phyloP scores from a whole-genome alignment of 2,113 vertebrate genomes.

The Herpetotheres cachinnans region DNA sequence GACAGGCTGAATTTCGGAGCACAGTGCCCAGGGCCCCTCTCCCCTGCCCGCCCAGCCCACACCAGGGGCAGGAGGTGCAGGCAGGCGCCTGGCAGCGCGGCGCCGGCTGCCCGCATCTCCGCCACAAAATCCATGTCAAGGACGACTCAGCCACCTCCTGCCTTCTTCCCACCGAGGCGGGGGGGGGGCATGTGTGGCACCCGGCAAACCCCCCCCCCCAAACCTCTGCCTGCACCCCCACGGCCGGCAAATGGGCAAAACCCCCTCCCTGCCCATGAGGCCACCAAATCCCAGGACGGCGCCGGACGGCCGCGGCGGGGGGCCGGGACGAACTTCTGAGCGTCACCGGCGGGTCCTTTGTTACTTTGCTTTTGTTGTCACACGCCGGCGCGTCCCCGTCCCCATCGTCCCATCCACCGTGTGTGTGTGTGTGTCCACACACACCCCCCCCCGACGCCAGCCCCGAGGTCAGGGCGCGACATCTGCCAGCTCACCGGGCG shows the following conservation, averaged over 20 bases:
- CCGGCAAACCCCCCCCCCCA: background rate
- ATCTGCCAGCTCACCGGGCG: background rate
- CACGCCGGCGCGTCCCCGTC: background rate
- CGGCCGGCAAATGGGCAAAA: background rate
- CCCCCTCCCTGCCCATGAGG: background rate
- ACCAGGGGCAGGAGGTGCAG: background rate
- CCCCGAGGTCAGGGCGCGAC: background rate
- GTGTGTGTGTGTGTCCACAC: background rate
- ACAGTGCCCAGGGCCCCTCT: background rate
- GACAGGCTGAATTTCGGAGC: background rate
- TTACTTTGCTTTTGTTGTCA: conserved; percentile 57
- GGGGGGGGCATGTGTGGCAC: background rate
- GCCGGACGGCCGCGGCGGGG: background rate
- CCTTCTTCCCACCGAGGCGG: background rate
- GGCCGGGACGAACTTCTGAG: background rate
- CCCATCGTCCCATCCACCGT: background rate
- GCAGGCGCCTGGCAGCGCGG: background rate
- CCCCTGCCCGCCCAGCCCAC: background rate
- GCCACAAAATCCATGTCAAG: background rate
- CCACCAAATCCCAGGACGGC: background rate
- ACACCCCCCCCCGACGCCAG: background rate
- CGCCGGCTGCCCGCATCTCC: background rate
- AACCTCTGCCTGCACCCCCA: background rate
- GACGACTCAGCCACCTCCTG: background rate
- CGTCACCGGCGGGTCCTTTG: conserved; percentile 2